Conservation (phyloP, 1,140 invertebrate species). For the Sarcophaga bullata region DNA sequence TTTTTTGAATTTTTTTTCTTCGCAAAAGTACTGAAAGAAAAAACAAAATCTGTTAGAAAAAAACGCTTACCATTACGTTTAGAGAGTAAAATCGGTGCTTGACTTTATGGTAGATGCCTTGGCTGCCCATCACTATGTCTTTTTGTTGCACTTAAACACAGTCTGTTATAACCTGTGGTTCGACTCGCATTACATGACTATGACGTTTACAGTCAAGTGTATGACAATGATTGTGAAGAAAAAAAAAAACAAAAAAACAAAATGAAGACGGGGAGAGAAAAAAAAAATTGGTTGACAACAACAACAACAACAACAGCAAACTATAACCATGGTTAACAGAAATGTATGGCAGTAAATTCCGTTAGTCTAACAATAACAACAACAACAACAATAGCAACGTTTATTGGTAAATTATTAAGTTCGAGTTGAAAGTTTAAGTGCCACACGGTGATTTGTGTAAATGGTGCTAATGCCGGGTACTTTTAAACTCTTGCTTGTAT, state of each 20-base stretch:
- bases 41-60: not conserved
- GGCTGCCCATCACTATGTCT: no score
- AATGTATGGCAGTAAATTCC: not conserved
- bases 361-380: not conserved
- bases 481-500: no score
- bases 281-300: not conserved
- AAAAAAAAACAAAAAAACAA: no score
- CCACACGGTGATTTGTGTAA: conserved; percentile 41
- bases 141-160: no score
- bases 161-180: no score
- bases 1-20: no score
- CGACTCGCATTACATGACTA: no score
- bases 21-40: not conserved
- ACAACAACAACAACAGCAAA: not conserved
- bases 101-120: not conserved
- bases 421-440: conserved; percentile 42
- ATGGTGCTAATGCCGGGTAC: conserved; percentile 37
- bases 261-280: no score
- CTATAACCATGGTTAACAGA: not conserved
- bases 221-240: no score
- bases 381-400: conserved; percentile 1
- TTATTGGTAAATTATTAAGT: conserved; percentile 41
- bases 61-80: not conserved
- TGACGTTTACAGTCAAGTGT: no score
- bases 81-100: conserved; percentile 24